Evolutionary conservation across 2,888 invertebrate genomes (phyloP), one percentile per base, ranked within the genome.

Genomic region (Acronicta aceris): DNA sequence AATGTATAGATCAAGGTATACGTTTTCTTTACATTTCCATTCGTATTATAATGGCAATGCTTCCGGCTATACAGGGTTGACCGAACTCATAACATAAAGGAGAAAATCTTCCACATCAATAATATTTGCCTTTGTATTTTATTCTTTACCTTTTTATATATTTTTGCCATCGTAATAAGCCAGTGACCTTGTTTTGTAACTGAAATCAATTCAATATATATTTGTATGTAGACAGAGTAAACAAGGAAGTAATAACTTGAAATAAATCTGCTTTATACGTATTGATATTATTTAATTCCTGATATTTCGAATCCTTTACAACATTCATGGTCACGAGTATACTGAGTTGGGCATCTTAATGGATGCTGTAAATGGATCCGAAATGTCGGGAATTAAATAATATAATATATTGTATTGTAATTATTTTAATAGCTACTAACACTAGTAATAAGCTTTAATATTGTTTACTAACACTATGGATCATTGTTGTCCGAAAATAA

Each of bases 41-140:
- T 71, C 53, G 59, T 41, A 71, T 55, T 55, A 50, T 60, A 70
- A 65, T 53, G 53, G 30, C 38, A 42, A 15, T 6, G 25, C 27
- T 70, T 60, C 51, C 58, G 59, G 53, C 50, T 33, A 33, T 40
- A 50, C 40, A 27, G 46, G 68, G 48, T 52, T 55, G 67, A 72
- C 59, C 54, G 45, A 33, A 7, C 40, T 17, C 21, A 27, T 36
- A 38, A 15, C 13, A 52, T 16, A 66, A 72, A 52, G 59, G 55
- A 52, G 0, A 53, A 47, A 30, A 38, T 66, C 42, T 36, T 15
- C 38, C 17, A 47, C 54, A 66, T 71, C 68, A 59, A 59, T 66
- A 55, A 55, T 5, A 66, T 66, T 52, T 56, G 48, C 54, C 33
- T 65, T 68, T 59, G 51, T 72, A 33, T 54, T 45, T 15, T 16